phyloP scores from a whole-genome alignment of 2,113 vertebrate genomes.

The Electrona antarctica region DNA sequence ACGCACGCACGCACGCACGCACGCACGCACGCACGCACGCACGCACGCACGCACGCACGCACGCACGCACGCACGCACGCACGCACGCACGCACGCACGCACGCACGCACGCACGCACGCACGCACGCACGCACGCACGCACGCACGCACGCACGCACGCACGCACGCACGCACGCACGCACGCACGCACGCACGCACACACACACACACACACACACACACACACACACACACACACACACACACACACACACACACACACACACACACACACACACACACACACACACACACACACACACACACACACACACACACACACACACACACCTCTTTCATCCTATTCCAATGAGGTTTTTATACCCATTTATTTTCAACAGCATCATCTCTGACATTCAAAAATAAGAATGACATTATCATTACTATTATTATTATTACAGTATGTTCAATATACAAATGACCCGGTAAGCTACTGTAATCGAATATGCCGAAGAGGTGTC shows the following conservation, averaged over 20 bases:
- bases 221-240: neutral
- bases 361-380: constrained; percentile 17
- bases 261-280: neutral
- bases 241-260: neutral
- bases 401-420: constrained; percentile 39
- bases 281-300: constrained; percentile 16
- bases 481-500: constrained; percentile 70
- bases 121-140: neutral
- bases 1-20: neutral
- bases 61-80: neutral
- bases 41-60: constrained; percentile 15
- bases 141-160: neutral
- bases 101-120: constrained; percentile 11
- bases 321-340: constrained; percentile 18
- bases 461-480: constrained; percentile 52
- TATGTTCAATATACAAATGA: constrained; percentile 30
- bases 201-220: too few species aligned
- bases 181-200: too few species aligned
- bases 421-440: constrained; percentile 10
- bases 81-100: constrained; percentile 6
- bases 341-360: neutral
- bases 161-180: too few species aligned
- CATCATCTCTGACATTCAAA: constrained; percentile 28
- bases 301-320: neutral
- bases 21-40: constrained; percentile 2